phyloP scores from a whole-genome alignment of 2,888 invertebrate genomes.

The Tyria jacobaeae region DNA sequence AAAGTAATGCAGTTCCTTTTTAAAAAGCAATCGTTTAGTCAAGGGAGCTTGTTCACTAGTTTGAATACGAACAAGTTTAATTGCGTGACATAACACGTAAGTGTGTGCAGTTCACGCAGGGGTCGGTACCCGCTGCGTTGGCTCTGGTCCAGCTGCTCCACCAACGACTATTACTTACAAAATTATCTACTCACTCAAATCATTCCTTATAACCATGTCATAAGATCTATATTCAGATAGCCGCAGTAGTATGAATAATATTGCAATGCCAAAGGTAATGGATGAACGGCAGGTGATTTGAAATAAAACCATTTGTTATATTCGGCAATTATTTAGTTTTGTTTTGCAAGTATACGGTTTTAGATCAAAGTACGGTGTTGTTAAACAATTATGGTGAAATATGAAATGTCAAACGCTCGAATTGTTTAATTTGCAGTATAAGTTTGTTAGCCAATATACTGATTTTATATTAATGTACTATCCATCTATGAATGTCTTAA shows the following conservation, averaged over 20 bases:
- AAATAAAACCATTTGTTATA: conserved; percentile 60
- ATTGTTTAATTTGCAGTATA: background rate
- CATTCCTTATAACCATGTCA: conserved; percentile 33
- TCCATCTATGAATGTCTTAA: too few species aligned
- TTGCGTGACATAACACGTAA: conserved; percentile 43
- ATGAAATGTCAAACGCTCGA: conserved; percentile 45
- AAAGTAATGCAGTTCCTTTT: background rate
- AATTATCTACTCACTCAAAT: conserved; percentile 34
- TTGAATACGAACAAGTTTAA: conserved; percentile 32
- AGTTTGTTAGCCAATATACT: background rate
- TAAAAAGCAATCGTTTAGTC: conserved; percentile 19
- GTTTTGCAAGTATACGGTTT: conserved; percentile 48
- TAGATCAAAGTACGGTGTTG: conserved; percentile 55
- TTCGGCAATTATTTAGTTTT: conserved; percentile 47
- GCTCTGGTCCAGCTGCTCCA: conserved; percentile 56
- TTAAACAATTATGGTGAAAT: conserved; percentile 44
- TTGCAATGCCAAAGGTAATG: conserved; percentile 49
- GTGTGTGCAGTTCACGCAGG: conserved; percentile 49
- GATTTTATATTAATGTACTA: too few species aligned
- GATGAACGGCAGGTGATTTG: conserved; percentile 63
- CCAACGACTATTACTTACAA: conserved; percentile 59
- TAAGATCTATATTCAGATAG: conserved; percentile 35
- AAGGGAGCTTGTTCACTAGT: conserved; percentile 26
- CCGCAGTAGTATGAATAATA: conserved; percentile 3
- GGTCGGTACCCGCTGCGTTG: conserved; percentile 64